Evolutionary conservation across 2,888 invertebrate species (phyloP).

Genomic region (Drosophila kambysellisi): DNA sequence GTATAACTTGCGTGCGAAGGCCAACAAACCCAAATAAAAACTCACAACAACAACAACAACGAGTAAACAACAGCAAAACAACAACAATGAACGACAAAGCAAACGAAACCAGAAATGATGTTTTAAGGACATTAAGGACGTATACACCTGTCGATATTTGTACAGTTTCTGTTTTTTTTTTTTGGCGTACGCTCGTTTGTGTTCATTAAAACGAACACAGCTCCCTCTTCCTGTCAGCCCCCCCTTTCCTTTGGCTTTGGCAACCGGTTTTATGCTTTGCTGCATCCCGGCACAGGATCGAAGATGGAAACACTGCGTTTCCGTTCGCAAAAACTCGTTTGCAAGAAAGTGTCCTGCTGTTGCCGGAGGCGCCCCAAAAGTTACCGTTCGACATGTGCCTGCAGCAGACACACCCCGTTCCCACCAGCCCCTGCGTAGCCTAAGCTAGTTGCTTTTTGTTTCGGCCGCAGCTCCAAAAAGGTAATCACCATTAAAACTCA

Average conservation of each 20-base stretch:
- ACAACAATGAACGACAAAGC: slow-evolving; percentile 27
- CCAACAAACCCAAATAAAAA: slow-evolving; percentile 46
- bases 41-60: slow-evolving; percentile 19
- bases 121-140: slow-evolving; percentile 75
- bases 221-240: neutral
- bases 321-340: slow-evolving; percentile 62
- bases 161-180: slow-evolving; percentile 60
- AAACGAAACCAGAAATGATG: slow-evolving; percentile 61
- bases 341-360: slow-evolving; percentile 46
- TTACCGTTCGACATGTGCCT: slow-evolving; percentile 50
- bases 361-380: slow-evolving; percentile 30
- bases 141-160: slow-evolving; percentile 79
- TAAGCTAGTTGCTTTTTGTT: slow-evolving; percentile 15
- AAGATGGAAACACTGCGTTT: slow-evolving; percentile 58
- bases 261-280: slow-evolving; percentile 48
- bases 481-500: slow-evolving; percentile 81
- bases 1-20: slow-evolving; percentile 73
- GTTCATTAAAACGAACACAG: slow-evolving; percentile 46
- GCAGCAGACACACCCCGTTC: neutral
- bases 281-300: slow-evolving; percentile 51
- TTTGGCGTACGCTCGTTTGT: slow-evolving; percentile 61
- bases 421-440: no score
- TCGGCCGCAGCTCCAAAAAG: slow-evolving; percentile 46
- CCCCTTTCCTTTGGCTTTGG: neutral
- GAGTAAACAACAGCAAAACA: slow-evolving; percentile 25